These are phyloP conservation scores for Ruditapes philippinarum DNA, from an alignment of 1,140 invertebrate species.

Conservation along the genomic window DNA sequence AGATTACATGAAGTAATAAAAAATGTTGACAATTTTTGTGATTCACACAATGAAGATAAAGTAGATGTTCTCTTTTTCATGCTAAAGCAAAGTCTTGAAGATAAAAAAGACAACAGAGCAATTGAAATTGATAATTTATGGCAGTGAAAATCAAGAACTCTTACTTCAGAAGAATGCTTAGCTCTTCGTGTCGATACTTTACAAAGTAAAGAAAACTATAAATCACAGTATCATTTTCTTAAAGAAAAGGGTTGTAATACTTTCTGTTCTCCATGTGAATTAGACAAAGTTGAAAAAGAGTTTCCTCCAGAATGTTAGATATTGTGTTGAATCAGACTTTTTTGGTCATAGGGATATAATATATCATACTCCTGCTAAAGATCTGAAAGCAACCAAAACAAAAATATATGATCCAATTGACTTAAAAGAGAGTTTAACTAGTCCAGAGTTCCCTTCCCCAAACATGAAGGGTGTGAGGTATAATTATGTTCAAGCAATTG, in stretches of 20 bases:
- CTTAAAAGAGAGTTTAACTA: neutral
- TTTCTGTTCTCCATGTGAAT: neutral
- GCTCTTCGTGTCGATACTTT: neutral
- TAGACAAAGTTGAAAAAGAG: neutral
- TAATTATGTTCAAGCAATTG: neutral
- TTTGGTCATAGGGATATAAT: no score
- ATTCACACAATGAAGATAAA: neutral
- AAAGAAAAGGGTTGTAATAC: neutral
- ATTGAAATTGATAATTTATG: neutral
- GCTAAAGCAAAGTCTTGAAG: neutral
- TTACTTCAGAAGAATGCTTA: neutral
- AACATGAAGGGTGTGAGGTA: neutral
- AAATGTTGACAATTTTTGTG: neutral
- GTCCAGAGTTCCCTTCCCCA: neutral
- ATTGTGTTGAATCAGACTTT: neutral
- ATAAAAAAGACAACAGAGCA: neutral
- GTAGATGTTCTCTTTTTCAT: neutral
- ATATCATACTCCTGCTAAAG: no score
- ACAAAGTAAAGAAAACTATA: neutral
- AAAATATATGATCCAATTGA: neutral
- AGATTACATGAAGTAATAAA: neutral
- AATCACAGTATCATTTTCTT: neutral
- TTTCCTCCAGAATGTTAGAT: neutral
- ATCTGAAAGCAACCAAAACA: no score
- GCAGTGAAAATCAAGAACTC: neutral